Base-by-base conservation (phyloP, 2,113 vertebrate species). In the Phylloscopus trochiloides region DNA sequence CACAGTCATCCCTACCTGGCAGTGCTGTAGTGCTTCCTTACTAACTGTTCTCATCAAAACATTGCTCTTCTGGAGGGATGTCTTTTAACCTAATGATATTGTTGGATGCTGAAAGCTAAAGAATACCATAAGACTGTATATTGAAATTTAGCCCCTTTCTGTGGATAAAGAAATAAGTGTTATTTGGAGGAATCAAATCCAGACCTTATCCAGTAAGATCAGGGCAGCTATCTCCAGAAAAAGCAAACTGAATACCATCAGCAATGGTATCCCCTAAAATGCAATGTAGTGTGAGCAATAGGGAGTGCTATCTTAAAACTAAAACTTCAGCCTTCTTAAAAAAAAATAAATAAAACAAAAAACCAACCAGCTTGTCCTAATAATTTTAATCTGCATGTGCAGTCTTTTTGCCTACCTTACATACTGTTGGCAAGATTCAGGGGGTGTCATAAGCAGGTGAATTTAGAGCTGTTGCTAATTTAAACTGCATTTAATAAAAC, bases 401-500 rank as follows among this genome's bases (percentile, higher is more conserved):
- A 81, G 78, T 91, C 38, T 86, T 96, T 94, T 96, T 93, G 20
- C 26, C 38, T 70, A 15, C 20, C 8, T 80, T 52, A 11, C 5
- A 7, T 88, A 34, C 36, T 51, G 31, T 77, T 63, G 80, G 42
- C 1, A 7, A 88, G 68, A 70, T 63, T 72, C 62, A n/a, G 51
- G 38, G n/a, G 25, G 14, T 94, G 51, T 86, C 72, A 31, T 72
- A 85, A 79, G 62, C 61, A 61, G 82, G 80, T 87, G 58, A 90
- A 94, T 95, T 95, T 88, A 95, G 81, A 92, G 78, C 88, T 90
- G 65, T 93, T 90, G 66, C 93, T 97, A 94, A 94, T 96, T 94
- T 95, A 94, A 96, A 92, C 71, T 94, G 75, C 81, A 66, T 94
- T 96, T 96, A 92, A 90, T 96, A 90, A 96, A 97, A 92, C 51